Evolutionary conservation across 2,113 vertebrate species (phyloP).

Genomic region (Sitta europaea): DNA sequence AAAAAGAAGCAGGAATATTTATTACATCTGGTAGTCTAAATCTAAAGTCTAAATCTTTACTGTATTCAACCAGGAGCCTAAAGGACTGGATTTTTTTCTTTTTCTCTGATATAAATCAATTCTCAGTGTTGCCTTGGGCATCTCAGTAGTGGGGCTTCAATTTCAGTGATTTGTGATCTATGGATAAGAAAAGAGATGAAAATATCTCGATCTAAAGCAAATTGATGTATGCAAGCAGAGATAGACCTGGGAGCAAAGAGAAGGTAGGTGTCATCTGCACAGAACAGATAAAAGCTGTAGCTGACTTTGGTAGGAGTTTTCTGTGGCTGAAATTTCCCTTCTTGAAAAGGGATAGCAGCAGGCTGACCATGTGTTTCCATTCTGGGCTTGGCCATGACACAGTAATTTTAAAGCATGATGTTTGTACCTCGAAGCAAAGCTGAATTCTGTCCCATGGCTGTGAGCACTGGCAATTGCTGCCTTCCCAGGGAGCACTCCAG

Average conservation of each 20-base stretch:
- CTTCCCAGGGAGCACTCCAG: not conserved
- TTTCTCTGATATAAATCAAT: not conserved
- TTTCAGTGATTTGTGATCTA: not conserved
- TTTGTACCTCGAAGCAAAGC: not conserved
- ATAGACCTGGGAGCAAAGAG: not conserved
- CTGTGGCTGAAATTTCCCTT: not conserved
- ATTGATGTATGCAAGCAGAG: not conserved
- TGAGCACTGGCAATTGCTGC: not conserved
- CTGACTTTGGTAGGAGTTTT: not conserved
- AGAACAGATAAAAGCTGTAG: not conserved
- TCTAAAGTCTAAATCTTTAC: not conserved
- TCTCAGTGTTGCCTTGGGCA: not conserved
- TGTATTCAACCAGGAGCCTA: not conserved
- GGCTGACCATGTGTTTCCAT: not conserved
- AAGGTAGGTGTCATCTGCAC: not conserved
- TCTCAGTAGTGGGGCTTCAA: not conserved
- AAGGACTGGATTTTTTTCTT: not conserved
- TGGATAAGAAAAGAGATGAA: not conserved
- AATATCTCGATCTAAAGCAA: not conserved
- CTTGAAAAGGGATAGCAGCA: not conserved
- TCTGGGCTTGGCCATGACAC: not conserved
- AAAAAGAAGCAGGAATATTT: not conserved
- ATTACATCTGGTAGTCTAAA: not conserved
- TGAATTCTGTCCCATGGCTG: not conserved
- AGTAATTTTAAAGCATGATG: not conserved